These are phyloP conservation scores for Chironomus riparius DNA, from an alignment of 2,888 invertebrate species.

Conservation along the genomic window DNA sequence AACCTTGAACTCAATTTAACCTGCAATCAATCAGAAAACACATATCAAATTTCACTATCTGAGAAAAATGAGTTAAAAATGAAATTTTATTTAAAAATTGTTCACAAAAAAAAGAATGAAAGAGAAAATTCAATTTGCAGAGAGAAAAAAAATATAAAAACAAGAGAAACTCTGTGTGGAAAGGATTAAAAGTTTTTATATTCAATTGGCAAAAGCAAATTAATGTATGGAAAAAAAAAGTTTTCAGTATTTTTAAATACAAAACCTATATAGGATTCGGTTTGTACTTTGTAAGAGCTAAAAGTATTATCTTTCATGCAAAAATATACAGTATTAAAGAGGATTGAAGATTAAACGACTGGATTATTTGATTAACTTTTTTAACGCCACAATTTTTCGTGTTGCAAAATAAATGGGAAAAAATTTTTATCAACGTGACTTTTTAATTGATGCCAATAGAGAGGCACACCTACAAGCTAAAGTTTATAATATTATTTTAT, in stretches of 20 bases:
- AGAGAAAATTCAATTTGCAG: conserved; percentile 4
- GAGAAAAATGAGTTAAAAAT: not conserved
- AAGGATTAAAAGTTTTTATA: conserved; percentile 12
- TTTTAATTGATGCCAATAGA: not conserved
- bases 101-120: too few relatives aligned
- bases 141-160: not conserved
- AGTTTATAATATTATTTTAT: too few relatives aligned
- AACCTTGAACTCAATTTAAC: too few relatives aligned
- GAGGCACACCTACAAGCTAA: not conserved
- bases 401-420: not conserved
- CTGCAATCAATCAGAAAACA: too few relatives aligned
- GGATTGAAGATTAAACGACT: not conserved
- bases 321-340: too few relatives aligned
- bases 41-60: too few relatives aligned
- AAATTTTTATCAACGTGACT: not conserved
- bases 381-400: not conserved
- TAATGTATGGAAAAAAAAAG: not conserved
- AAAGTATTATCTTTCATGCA: not conserved
- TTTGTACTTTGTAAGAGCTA: not conserved
- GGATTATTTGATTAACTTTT: conserved; percentile 21
- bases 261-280: not conserved
- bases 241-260: not conserved
- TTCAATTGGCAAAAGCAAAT: conserved; percentile 6
- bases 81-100: not conserved
- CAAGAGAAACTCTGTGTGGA: not conserved